Conservation (phyloP, 2,113 vertebrate genomes). For the Pteronura brasiliensis region DNA sequence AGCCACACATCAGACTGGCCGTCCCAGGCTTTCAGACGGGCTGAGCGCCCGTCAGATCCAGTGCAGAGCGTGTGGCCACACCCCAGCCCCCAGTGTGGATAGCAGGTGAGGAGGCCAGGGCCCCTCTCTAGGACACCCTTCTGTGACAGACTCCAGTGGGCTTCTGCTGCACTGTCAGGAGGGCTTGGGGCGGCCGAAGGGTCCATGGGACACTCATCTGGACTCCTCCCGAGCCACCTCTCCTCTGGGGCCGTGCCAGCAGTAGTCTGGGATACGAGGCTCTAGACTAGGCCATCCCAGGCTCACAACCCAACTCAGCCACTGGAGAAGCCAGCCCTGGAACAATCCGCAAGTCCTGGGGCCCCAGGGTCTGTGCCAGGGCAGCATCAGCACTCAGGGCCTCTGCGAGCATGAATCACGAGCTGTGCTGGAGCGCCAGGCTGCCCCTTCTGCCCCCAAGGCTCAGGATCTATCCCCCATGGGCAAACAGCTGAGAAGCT, state of each 20-base stretch:
- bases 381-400: accelerated
- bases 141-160: neutral
- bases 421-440: neutral
- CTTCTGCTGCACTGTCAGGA: neutral
- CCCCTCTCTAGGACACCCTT: neutral
- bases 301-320: neutral
- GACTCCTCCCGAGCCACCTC: accelerated
- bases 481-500: neutral
- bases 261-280: too few relatives aligned
- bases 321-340: accelerated
- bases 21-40: too few relatives aligned
- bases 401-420: accelerated
- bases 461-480: neutral
- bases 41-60: neutral
- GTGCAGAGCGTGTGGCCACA: accelerated
- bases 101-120: neutral
- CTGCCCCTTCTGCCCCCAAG: accelerated
- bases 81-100: neutral
- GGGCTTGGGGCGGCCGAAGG: neutral
- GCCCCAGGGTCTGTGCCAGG: accelerated
- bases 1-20: too few relatives aligned
- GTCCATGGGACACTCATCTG: accelerated
- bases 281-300: neutral
- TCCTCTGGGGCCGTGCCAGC: accelerated
- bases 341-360: neutral